Base-by-base conservation (phyloP, 2,113 vertebrate species). In the Uria aalge region DNA sequence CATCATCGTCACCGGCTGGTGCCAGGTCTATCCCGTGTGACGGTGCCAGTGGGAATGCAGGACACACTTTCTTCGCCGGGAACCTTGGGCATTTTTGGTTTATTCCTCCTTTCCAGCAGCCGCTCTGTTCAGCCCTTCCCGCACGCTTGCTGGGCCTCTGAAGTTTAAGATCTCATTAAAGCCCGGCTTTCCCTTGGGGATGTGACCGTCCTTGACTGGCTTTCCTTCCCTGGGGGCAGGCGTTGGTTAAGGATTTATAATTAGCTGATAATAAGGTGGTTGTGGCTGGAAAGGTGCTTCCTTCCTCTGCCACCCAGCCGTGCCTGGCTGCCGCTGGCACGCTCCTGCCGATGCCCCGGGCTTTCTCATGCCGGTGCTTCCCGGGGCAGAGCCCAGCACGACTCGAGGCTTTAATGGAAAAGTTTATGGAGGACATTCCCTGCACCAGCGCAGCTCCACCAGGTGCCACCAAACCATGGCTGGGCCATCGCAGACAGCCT, bases 341-440 rank as follows among this genome's bases (percentile, higher is more conserved):
- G 0, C 2, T 64, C 41, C 27, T 55, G 72, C 30, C 0, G 0
- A 3, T 74, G 52, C 41, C 67, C 38, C 0, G 1, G 23, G 62
- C 72, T 83, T 29, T 45, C 14, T 36, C 1, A 1, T 34, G 85
- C 85, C 30, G 12, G 1, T 38, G 34, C 47, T 53, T 57, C 48
- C 27, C 26, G 15, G 57, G 55, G 53, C 73, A 73, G 47, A 76
- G 38, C 68, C 63, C 2, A 5, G 40, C 48, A 15, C 0, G 1
- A 8, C 57, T 68, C 3, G 0, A 60, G 26, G 36, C 22, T 75
- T 89, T 38, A 45, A 50, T 15, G 23, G 59, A 18, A 26, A 38
- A 29, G 19, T 15, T 60, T 89, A 55, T 67, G 64, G 63, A 73
- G 48, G 30, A 64, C 23, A 23, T 32, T 73, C 52, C 15, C 50